phyloP scores from a whole-genome alignment of 2,797 vertebrate genomes.

The Cyclura pinguis region DNA sequence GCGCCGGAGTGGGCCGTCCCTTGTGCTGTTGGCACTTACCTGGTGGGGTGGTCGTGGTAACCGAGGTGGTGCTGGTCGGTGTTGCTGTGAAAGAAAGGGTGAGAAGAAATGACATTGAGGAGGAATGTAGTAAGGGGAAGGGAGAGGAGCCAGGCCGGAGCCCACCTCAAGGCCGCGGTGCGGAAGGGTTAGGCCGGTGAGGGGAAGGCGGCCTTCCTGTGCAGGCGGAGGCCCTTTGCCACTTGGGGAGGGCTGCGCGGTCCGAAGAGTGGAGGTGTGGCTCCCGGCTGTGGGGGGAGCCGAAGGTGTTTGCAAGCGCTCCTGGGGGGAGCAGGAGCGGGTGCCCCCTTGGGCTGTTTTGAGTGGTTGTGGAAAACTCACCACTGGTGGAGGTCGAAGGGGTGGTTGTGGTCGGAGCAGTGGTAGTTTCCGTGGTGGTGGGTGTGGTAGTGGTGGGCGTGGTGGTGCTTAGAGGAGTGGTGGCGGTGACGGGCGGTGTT shows the following conservation, averaged over 20 bases:
- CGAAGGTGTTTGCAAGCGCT: too few species aligned
- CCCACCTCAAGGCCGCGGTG: too few species aligned
- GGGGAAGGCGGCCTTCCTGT: not conserved
- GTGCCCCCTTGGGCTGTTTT: too few species aligned
- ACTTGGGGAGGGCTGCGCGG: too few species aligned
- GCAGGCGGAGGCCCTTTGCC: too few species aligned
- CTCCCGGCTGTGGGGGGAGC: too few species aligned
- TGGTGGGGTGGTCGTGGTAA: not conserved
- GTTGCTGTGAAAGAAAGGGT: not conserved
- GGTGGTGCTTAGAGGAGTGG: rapidly evolving
- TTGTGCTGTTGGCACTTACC: not conserved
- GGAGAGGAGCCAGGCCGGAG: too few species aligned
- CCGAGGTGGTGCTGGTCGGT: not conserved
- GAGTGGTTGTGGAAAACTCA: not conserved
- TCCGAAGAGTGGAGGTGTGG: too few species aligned
- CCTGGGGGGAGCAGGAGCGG: too few species aligned
- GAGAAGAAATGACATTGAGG: not conserved
- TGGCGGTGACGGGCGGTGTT: slow-evolving; percentile 15
- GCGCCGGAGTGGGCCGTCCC: rapidly evolving
- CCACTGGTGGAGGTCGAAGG: not conserved
- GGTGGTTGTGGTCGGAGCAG: not conserved
- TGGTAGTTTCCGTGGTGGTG: not conserved
- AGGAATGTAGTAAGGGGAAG: too few species aligned
- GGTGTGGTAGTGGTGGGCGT: not conserved
- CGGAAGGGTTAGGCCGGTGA: too few species aligned